Percentiles rank a stretch among this genome's conserved stretches.
These are phyloP conservation scores for Dendronephthya gigantea DNA, from an alignment of 64 coral and sea anemone genomes.

Conservation along the genomic window DNA sequence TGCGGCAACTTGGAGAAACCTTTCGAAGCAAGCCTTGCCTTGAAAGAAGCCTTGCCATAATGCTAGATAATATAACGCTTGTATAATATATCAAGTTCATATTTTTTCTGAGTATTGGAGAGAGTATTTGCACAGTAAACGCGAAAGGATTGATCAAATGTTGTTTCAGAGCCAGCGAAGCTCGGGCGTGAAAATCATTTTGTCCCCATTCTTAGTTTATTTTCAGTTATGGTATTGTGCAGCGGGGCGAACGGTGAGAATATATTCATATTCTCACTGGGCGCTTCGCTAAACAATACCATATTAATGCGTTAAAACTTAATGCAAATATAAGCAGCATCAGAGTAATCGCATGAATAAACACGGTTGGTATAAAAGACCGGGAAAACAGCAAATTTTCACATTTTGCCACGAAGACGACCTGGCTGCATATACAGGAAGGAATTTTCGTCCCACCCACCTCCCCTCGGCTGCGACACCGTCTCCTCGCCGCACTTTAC, in stretches of 20 bases:
- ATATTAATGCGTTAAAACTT: neutral
- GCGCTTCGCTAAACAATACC: neutral
- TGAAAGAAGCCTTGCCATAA: neutral
- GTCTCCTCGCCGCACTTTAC: neutral
- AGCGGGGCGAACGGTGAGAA: too few relatives aligned
- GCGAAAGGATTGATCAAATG: too few relatives aligned
- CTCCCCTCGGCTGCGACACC: neutral
- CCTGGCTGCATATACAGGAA: neutral
- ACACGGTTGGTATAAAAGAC: neutral
- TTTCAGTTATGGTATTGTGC: too few relatives aligned
- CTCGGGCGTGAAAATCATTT: too few relatives aligned
- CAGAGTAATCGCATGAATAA: neutral
- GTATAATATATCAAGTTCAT: too few relatives aligned
- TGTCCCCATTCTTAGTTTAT: too few relatives aligned
- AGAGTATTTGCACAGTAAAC: too few relatives aligned
- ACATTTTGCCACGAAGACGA: neutral
- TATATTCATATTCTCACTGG: neutral
- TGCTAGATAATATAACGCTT: too few relatives aligned
- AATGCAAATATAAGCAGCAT: neutral
- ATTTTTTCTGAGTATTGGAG: too few relatives aligned
- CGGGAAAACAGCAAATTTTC: neutral
- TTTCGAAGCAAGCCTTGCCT: neutral
- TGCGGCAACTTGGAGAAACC: neutral
- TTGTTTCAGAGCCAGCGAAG: too few relatives aligned
- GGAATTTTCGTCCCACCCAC: neutral